Evolutionary conservation across 2,797 vertebrate genomes (phyloP), one percentile per base, ranked within the genome.

Genomic region (Varecia variegata): DNA sequence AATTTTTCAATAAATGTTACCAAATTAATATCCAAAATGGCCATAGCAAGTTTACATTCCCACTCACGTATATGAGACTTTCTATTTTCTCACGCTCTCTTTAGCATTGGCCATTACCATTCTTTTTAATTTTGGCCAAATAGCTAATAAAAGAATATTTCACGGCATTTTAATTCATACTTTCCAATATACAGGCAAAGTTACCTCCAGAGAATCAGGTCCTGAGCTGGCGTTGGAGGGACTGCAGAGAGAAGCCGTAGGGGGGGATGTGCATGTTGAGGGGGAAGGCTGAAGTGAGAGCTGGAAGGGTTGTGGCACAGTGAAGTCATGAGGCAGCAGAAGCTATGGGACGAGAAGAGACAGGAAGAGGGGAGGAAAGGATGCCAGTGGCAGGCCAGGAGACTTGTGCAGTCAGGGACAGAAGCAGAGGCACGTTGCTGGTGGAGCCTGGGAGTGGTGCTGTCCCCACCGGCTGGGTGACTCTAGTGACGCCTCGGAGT

Each of bases 331-430:
- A 62, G 70, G 50, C 45, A 54, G 32, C 58, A 47, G 54, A 60
- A 70, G 25, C 7, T 12, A 11, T 5, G 25, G 65, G 30, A 21
- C 21, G 5, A 43, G 62, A 23, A 60, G 62, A 17, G 40, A 13
- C 15, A 2, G 9, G 15, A 6, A 30, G 85, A 32, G 12, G 47
- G 7, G 8, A 32, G 17, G 32, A 15, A 68, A 8, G 30, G 35
- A 27, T 15, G 25, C 23, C 83, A n/a, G 50, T 2, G 52, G 15
- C 17, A 40, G 25, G 27, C 2, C 1, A 62, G 50, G 40, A 15
- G 43, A 38, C 27, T 3, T 0, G 5, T 35, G 50, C 10, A 15
- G 38, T 11, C 12, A 0, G 0, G 5, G 11, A 35, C 0, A 2
- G 56, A 54, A 10, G 7, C 56, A 2, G 45, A 65, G 23, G 3